phyloP scores from a whole-genome alignment of 2,888 invertebrate genomes.

The Monochamus alternatus region DNA sequence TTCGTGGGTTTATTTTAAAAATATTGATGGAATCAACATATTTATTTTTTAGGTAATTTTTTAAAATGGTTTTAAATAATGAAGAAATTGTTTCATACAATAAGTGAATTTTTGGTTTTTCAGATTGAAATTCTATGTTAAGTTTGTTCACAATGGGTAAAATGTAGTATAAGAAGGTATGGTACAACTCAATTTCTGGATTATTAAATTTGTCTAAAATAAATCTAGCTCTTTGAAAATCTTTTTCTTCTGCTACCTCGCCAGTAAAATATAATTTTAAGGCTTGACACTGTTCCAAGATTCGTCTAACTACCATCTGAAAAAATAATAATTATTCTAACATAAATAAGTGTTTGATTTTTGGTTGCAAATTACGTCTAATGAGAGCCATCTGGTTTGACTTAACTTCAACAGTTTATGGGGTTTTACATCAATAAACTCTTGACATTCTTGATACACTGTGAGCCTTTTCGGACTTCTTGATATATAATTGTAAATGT shows the following conservation, averaged over 20 bases:
- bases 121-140: conserved; percentile 26
- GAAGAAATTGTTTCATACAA: conserved; percentile 3
- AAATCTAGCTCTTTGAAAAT: conserved; percentile 5
- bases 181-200: conserved; percentile 8
- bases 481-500: neutral
- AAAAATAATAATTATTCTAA: neutral
- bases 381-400: neutral
- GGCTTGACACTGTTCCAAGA: conserved; percentile 20
- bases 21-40: conserved; percentile 6
- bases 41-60: conserved; percentile 5
- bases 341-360: no score
- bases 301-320: conserved; percentile 5
- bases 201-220: conserved; percentile 27
- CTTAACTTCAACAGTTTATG: neutral
- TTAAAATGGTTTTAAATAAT: neutral
- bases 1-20: conserved; percentile 8
- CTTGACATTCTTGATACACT: neutral
- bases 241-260: conserved; percentile 15
- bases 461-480: neutral
- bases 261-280: conserved; percentile 25
- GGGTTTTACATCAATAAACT: neutral
- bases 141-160: conserved; percentile 5
- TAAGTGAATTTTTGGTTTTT: conserved; percentile 34
- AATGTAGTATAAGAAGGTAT: conserved; percentile 19
- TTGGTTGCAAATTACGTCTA: neutral